These are phyloP conservation scores for Gastrophysa polygoni DNA, from an alignment of 2,888 invertebrate genomes.

Conservation along the genomic window DNA sequence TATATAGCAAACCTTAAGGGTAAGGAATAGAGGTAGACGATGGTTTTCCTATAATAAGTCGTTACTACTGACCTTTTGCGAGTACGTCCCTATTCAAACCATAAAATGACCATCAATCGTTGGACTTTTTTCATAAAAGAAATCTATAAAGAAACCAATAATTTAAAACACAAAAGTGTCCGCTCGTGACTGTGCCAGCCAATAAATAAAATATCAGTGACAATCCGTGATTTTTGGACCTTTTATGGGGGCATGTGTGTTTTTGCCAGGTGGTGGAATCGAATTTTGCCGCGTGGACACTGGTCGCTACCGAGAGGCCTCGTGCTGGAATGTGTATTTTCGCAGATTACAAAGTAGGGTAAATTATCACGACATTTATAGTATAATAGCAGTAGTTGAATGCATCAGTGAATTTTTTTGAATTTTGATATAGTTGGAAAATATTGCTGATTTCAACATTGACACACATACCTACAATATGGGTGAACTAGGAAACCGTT, in stretches of 20 bases:
- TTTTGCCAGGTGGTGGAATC: constrained; percentile 41
- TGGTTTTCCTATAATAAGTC: neutral
- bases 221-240: constrained; percentile 52
- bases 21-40: no score
- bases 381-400: no score
- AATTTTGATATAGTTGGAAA: no score
- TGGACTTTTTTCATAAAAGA: constrained; percentile 31
- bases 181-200: constrained; percentile 47
- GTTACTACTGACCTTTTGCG: constrained; percentile 1
- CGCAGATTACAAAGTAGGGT: no score
- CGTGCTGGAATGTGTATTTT: constrained; percentile 5
- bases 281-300: constrained; percentile 39
- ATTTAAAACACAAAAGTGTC: constrained; percentile 44
- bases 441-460: no score
- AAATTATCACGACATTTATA: no score
- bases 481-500: no score
- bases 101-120: constrained; percentile 33
- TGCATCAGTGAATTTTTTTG: no score
- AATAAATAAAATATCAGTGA: constrained; percentile 60
- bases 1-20: neutral
- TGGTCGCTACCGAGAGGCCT: constrained; percentile 25
- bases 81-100: constrained; percentile 25
- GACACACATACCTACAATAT: no score
- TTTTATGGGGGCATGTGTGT: constrained; percentile 45
- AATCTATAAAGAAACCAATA: constrained; percentile 39